A percentile compares a stretch with the other conserved stretches of the same genome.
Evolutionary conservation across 2,113 vertebrate species (phyloP).

Genomic region (Hypocryptadius cinnamomeus): DNA sequence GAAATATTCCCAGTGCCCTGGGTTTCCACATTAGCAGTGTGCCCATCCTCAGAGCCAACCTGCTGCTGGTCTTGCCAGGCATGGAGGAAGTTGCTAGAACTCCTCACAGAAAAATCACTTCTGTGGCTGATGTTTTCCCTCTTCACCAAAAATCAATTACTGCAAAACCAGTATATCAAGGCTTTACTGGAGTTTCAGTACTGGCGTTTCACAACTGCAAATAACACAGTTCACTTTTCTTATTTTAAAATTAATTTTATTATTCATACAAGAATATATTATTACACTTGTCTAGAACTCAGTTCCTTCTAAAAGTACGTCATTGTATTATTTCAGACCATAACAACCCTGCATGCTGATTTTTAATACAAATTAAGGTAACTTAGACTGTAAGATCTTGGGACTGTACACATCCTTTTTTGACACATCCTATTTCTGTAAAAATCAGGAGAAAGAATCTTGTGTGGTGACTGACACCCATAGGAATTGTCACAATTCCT

Average conservation of each 20-base stretch:
- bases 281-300: not conserved
- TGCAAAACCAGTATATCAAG: not conserved
- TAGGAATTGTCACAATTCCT: not conserved
- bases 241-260: not conserved
- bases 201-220: not conserved
- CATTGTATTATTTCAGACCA: not conserved
- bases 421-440: not conserved
- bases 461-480: not conserved
- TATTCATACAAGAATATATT: not conserved
- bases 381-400: not conserved
- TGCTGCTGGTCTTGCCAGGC: not conserved
- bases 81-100: not conserved
- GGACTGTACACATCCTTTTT: not conserved
- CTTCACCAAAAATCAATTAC: not conserved
- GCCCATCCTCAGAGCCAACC: not conserved
- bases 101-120: not conserved
- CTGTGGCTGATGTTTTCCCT: not conserved
- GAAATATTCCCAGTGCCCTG: no score
- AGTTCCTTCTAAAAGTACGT: not conserved
- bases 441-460: not conserved
- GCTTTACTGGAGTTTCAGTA: not conserved
- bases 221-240: not conserved
- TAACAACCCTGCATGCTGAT: not conserved
- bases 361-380: not conserved
- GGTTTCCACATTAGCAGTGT: not conserved